Evolutionary conservation across 2,797 vertebrate species (phyloP).

Genomic region (Darevskia mixta): DNA sequence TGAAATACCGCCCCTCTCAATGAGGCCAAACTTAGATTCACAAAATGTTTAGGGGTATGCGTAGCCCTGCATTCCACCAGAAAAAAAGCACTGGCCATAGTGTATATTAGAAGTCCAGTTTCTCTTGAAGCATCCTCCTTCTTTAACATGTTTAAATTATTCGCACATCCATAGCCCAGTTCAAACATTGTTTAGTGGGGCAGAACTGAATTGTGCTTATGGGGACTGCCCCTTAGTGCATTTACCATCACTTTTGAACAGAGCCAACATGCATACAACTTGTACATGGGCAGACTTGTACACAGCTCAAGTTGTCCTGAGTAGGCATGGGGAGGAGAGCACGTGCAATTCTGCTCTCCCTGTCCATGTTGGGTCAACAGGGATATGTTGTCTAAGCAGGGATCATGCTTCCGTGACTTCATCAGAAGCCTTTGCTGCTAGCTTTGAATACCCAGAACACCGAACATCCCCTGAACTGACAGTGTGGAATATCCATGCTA

Average conservation of each 20-base stretch:
- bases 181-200: background rate
- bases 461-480: background rate
- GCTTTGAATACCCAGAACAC: background rate
- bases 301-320: background rate
- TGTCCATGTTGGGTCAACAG: background rate
- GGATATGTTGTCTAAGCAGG: background rate
- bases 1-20: too few relatives aligned
- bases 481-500: background rate
- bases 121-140: background rate
- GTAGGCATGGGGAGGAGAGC: background rate
- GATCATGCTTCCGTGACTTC: background rate
- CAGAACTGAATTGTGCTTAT: background rate
- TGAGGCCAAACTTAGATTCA: too few relatives aligned
- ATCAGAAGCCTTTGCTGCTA: background rate
- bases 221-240: too few relatives aligned
- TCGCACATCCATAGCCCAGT: background rate
- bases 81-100: background rate
- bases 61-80: too few relatives aligned
- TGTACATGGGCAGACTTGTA: too few relatives aligned
- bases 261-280: background rate
- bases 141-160: background rate
- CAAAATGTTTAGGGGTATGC: too few relatives aligned
- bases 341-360: background rate
- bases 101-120: background rate
- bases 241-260: background rate